phyloP scores from a whole-genome alignment of 2,888 invertebrate species.

The Allygus modestus region DNA sequence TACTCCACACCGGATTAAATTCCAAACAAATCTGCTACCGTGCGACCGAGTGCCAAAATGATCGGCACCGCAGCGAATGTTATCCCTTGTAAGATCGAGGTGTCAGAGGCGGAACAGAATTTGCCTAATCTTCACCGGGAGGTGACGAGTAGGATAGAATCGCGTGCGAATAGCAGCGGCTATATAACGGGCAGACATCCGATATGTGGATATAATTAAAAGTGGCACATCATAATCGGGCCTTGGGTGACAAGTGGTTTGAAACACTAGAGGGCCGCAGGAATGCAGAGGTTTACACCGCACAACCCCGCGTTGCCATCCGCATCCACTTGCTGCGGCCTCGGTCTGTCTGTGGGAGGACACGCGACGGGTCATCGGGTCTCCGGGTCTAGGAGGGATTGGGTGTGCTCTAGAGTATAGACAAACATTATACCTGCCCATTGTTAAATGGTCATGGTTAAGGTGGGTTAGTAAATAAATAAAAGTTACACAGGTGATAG shows the following conservation, averaged over 20 bases:
- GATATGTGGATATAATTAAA: constrained; percentile 61
- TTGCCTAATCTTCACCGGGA: not conserved
- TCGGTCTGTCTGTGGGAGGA: not conserved
- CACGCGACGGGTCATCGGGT: no score
- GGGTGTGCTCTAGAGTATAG: no score
- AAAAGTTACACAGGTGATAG: no score
- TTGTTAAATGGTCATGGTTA: no score
- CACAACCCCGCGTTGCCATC: constrained; percentile 3
- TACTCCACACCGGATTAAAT: no score
- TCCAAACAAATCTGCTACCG: not conserved
- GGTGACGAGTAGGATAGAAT: not conserved
- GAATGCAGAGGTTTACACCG: constrained; percentile 48
- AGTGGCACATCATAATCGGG: constrained; percentile 61
- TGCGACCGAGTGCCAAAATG: not conserved
- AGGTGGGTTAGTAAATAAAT: no score
- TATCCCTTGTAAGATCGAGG: not conserved
- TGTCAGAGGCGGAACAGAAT: not conserved
- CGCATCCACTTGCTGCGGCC: not conserved
- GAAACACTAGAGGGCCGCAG: constrained; percentile 57
- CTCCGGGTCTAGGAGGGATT: no score
- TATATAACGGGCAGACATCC: constrained; percentile 42
- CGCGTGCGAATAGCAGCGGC: constrained; percentile 42
- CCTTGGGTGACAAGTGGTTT: constrained; percentile 54
- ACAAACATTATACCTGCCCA: no score
- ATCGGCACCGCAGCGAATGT: not conserved